A percentile compares a stretch with the other conserved stretches of the same genome.
These are phyloP conservation scores for Phymanthus crucifer DNA, from an alignment of 92 coral and sea anemone genomes.

Conservation along the genomic window DNA sequence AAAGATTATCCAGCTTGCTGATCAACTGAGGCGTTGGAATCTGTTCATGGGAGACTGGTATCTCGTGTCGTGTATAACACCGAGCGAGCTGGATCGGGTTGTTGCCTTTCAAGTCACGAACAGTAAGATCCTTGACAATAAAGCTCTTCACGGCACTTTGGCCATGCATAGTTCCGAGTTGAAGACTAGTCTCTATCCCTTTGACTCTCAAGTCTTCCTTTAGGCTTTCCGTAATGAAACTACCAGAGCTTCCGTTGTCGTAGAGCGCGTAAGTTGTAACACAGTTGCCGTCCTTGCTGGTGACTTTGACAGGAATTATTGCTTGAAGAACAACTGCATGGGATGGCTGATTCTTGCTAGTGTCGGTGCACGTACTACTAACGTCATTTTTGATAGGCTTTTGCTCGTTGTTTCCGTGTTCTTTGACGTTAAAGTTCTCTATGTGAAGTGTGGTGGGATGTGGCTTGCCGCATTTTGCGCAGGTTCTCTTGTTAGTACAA, in stretches of 20 bases:
- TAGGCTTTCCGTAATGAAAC: not conserved
- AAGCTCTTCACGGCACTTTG: slow-evolving; percentile 35
- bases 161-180: slow-evolving; percentile 52
- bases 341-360: not conserved
- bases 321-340: not conserved
- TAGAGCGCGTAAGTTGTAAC: not conserved
- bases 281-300: not conserved
- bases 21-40: no score
- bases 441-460: slow-evolving; percentile 49
- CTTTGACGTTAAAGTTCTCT: no score
- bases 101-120: slow-evolving; percentile 20
- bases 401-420: slow-evolving; percentile 16
- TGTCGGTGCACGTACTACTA: not conserved
- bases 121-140: slow-evolving; percentile 22
- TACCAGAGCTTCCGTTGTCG: not conserved
- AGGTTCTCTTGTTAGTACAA: slow-evolving; percentile 35
- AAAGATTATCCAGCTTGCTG: not conserved
- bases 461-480: slow-evolving; percentile 47
- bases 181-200: not conserved
- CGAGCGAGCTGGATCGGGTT: slow-evolving; percentile 29
- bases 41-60: no score
- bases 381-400: not conserved
- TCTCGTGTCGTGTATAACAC: slow-evolving; percentile 39
- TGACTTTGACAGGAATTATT: not conserved
- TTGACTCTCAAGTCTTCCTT: not conserved